Base-by-base conservation (phyloP, 2,797 vertebrate species). In the Notolepis coatsorum region DNA sequence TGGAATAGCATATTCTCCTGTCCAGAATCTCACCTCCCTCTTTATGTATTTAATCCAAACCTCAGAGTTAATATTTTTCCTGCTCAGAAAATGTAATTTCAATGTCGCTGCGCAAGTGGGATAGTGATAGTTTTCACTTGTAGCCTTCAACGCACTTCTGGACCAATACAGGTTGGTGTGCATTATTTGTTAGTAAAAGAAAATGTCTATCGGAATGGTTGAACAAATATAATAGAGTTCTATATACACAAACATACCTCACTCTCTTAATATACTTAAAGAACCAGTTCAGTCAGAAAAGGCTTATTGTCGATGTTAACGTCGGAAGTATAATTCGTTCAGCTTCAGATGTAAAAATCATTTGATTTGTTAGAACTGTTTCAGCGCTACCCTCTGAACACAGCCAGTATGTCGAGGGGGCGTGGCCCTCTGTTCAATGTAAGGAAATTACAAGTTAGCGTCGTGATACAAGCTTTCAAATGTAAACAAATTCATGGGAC, bases 211-310 rank as follows among this genome's bases (percentile, higher is more conserved):
- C 53, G 24, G 39, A 58, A 60, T 48, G 37, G 20, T 58, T 18
- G 35, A n/a, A n/a, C n/a, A n/a, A 43, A 18, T 12, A 24, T 42
- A 37, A 48, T 53, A 27, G 53, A 42, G 78, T 60, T 78, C 52
- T 76, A 63, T 73, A 68, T 45, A 59, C 43, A 61, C 17, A 33
- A 61, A 51, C 72, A 81, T 87, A 85, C 84, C 87, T 90, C 87
- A 87, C 41, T 56, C 75, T 59, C 56, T 68, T n/a, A 39, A 68
- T 70, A 52, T 74, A 47, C 61, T 53, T 65, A n/a, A n/a, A n/a
- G n/a, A n/a, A n/a, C n/a, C n/a, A n/a, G n/a, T n/a, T n/a, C n/a
- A n/a, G n/a, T n/a, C n/a, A n/a, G n/a, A n/a, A n/a, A n/a, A n/a
- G n/a, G n/a, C n/a, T n/a, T n/a, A n/a, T n/a, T n/a, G n/a, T n/a